Evolutionary conservation across 2,113 vertebrate species (phyloP), one percentile per base, ranked within the genome.

Genomic region (Petroica traversi): DNA sequence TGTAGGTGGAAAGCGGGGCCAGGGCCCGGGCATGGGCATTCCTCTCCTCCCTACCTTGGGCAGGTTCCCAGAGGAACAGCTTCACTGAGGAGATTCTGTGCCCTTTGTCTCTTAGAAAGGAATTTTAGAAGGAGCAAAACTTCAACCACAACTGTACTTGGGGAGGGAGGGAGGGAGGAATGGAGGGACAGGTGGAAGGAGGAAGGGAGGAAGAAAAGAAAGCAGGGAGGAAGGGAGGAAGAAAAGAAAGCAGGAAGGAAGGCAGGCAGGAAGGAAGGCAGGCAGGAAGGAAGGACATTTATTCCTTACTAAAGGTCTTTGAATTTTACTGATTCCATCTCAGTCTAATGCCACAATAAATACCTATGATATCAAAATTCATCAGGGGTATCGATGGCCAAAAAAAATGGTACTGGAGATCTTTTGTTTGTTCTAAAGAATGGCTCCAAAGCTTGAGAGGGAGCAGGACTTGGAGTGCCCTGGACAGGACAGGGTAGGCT

Each of bases 131-230:
- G 38, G 41, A 74, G 28, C 31, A 91, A 91, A 89, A 69, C 55
- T 48, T 51, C 61, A 89, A 49, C 29, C n/a, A 58, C 45, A 71
- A 52, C 5, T 8, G 12, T 19, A 24, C 14, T 33, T 17, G 16
- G 22, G 18, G 4, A 43, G 23, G 26, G 14, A 63, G 31, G 34
- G 11, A 41, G 8, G 26, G 18, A 61, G 12, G 38, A 26, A 54
- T 0, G 2, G 20, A 41, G 12, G 9, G 18, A 58, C 0, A 1
- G 29, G 36, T 0, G 1, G 11, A 38, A 19, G 46, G 12, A 86
- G 26, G 28, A 36, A 22, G 28, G 26, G 18, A 48, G 6, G 28
- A 25, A 36, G 33, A 33, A 9, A 62, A 33, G 33, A 34, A 46
- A 36, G 46, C 13, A 72, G 33, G 33, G 62, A 59, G 23, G 29